These are phyloP conservation scores for Coenobita brevimanus DNA, from an alignment of 1,140 invertebrate genomes.

Conservation along the genomic window DNA sequence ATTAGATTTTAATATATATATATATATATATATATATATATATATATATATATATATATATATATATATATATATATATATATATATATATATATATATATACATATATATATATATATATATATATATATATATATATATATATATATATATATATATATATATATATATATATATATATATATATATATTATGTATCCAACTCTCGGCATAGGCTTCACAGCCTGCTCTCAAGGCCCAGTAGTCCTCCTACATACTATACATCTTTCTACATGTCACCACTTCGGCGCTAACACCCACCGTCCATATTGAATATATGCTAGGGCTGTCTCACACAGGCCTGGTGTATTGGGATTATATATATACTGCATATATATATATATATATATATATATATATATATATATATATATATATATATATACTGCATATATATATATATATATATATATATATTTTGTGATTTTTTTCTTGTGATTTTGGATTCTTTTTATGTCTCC, in stretches of 20 bases:
- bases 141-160: slow-evolving; percentile 26
- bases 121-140: slow-evolving; percentile 29
- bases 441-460: no score
- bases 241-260: no score
- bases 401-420: slow-evolving; percentile 17
- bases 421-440: no score
- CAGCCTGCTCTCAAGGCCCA: no score
- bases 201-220: no score
- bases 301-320: no score
- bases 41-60: slow-evolving; percentile 32
- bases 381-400: slow-evolving; percentile 16
- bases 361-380: slow-evolving; percentile 14
- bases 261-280: no score
- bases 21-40: slow-evolving; percentile 29
- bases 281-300: no score
- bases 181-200: slow-evolving; percentile 22
- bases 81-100: slow-evolving; percentile 32
- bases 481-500: background rate
- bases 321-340: no score
- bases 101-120: slow-evolving; percentile 26
- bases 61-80: slow-evolving; percentile 32
- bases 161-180: slow-evolving; percentile 32
- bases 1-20: slow-evolving; percentile 10
- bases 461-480: background rate
- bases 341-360: no score